Conservation (phyloP, 2,797 vertebrate genomes). For the Sphenodon punctatus region DNA sequence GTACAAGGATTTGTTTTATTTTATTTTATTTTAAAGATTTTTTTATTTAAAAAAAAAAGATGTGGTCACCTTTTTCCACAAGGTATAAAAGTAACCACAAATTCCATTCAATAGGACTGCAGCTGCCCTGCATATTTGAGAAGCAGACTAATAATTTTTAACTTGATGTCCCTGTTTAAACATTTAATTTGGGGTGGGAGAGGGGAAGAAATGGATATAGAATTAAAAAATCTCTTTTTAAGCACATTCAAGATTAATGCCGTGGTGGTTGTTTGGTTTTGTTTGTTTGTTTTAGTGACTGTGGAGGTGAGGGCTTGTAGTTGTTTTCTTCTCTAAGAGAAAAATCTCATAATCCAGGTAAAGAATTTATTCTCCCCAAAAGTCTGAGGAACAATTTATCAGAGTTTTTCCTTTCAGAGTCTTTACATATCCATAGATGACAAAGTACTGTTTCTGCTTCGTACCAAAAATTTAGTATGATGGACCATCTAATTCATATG, state of each 20-base stretch:
- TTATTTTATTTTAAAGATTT: neutral
- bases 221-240: too few species aligned
- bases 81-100: neutral
- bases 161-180: neutral
- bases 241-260: too few species aligned
- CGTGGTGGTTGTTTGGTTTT: too few species aligned
- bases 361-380: neutral
- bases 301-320: neutral
- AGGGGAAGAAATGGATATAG: neutral
- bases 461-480: neutral
- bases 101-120: neutral
- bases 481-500: neutral
- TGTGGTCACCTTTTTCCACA: too few species aligned
- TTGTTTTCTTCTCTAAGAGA: neutral
- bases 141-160: neutral
- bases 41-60: too few species aligned
- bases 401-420: accelerated
- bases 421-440: accelerated
- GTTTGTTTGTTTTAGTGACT: too few species aligned
- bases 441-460: neutral
- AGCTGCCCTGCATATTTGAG: neutral
- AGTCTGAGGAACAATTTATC: neutral
- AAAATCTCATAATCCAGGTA: accelerated
- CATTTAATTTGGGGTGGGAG: neutral
- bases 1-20: neutral